Evolutionary conservation across 1,140 invertebrate species (phyloP).

Genomic region (Dreissena rostriformis): DNA sequence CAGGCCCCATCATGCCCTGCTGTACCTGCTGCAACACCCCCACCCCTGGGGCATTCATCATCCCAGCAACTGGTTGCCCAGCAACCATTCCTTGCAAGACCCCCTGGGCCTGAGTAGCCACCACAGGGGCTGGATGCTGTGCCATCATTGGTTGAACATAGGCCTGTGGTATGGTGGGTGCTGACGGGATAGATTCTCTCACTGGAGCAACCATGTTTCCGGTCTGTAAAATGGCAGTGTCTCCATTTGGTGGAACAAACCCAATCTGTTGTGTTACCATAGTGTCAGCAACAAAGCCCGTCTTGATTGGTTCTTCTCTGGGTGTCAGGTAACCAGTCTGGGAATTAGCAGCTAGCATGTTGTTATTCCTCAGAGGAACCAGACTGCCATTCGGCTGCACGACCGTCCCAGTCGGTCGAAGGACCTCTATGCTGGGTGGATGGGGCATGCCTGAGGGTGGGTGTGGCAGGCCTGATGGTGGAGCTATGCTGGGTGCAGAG

Average conservation of each 20-base stretch:
- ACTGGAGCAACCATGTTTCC: slow-evolving; percentile 4
- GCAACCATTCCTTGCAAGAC: neutral
- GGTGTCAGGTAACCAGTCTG: slow-evolving; percentile 20
- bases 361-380: neutral
- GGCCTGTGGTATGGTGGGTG: no score
- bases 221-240: slow-evolving; percentile 36
- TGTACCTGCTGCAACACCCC: neutral
- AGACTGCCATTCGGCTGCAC: slow-evolving; percentile 3
- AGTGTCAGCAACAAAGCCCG: neutral
- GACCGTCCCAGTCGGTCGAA: neutral
- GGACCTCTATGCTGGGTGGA: neutral
- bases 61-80: neutral
- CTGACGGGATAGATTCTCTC: neutral
- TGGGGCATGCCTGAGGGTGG: neutral
- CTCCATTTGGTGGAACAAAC: slow-evolving; percentile 38
- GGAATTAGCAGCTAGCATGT: neutral
- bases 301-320: neutral
- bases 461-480: neutral
- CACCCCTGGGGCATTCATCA: neutral
- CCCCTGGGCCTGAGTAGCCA: neutral
- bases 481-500: neutral
- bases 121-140: neutral
- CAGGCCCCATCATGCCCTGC: neutral
- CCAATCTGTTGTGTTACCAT: neutral
- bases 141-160: no score